Conservation (phyloP, 2,113 vertebrate species). For the Cavia aperea region DNA sequence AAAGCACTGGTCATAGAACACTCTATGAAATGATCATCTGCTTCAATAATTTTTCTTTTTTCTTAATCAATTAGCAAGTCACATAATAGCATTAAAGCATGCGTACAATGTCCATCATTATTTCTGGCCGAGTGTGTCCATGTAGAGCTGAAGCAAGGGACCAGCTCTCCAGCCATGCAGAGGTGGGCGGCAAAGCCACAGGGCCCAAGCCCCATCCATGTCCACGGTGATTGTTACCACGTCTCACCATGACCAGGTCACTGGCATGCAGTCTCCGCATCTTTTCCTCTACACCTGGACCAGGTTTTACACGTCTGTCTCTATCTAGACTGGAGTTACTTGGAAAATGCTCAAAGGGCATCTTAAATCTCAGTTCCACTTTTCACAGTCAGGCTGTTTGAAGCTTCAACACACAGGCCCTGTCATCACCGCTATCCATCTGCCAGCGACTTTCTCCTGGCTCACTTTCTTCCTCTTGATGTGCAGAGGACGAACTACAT, state of each 20-base stretch:
- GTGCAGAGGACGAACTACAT: not conserved
- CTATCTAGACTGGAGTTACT: slow-evolving; percentile 42
- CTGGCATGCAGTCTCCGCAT: not conserved
- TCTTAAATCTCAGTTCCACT: slow-evolving; percentile 49
- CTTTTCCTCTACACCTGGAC: not conserved
- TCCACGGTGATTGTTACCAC: not conserved
- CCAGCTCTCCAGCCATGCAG: not conserved
- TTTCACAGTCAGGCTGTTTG: not conserved
- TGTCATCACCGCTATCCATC: slow-evolving; percentile 12
- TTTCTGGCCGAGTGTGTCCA: not conserved
- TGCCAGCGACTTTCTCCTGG: slow-evolving; percentile 10
- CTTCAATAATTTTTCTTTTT: not conserved
- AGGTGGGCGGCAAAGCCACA: not conserved
- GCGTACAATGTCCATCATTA: not conserved
- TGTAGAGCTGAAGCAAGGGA: not conserved
- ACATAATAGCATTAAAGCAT: slow-evolving; percentile 8
- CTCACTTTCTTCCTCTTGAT: not conserved
- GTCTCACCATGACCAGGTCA: not conserved
- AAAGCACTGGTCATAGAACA: slow-evolving; percentile 24
- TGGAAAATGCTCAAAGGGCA: slow-evolving; percentile 21
- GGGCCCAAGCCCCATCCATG: not conserved
- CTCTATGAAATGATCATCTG: not conserved
- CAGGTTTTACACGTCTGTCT: not conserved
- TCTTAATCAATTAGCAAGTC: slow-evolving; percentile 19
- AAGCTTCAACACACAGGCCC: slow-evolving; percentile 22